phyloP scores from a whole-genome alignment of 2,113 vertebrate species.

The Setophaga petechia region DNA sequence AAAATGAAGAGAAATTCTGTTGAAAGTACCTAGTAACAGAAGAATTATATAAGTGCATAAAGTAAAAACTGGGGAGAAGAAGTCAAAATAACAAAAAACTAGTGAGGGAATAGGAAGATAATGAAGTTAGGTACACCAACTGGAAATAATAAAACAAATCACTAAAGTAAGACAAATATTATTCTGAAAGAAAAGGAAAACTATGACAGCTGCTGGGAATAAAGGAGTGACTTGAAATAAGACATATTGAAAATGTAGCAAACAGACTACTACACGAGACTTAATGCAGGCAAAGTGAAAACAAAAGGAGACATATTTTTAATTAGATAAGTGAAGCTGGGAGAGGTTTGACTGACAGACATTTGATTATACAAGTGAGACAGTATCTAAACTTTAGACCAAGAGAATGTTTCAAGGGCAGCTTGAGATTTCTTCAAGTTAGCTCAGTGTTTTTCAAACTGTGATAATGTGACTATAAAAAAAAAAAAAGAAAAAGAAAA shows the following conservation, averaged over 20 bases:
- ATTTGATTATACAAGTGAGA: not conserved
- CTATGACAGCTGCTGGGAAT: not conserved
- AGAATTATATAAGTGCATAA: not conserved
- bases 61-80: not conserved
- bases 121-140: not conserved
- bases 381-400: not conserved
- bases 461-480: not conserved
- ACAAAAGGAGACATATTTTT: constrained; percentile 24
- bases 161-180: constrained; percentile 29
- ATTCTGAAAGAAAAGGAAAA: not conserved
- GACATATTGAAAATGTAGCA: not conserved
- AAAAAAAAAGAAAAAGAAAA: not conserved
- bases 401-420: not conserved
- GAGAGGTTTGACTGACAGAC: not conserved
- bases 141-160: not conserved
- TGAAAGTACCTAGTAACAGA: not conserved
- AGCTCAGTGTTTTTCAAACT: not conserved
- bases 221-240: not conserved
- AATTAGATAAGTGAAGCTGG: not conserved
- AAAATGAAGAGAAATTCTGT: constrained; percentile 1
- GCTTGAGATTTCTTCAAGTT: constrained; percentile 2
- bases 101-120: constrained; percentile 9
- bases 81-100: not conserved
- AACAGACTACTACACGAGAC: not conserved
- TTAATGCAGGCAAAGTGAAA: not conserved